phyloP scores from a whole-genome alignment of 2,888 invertebrate genomes.

The Anoplius nigerrimus region DNA sequence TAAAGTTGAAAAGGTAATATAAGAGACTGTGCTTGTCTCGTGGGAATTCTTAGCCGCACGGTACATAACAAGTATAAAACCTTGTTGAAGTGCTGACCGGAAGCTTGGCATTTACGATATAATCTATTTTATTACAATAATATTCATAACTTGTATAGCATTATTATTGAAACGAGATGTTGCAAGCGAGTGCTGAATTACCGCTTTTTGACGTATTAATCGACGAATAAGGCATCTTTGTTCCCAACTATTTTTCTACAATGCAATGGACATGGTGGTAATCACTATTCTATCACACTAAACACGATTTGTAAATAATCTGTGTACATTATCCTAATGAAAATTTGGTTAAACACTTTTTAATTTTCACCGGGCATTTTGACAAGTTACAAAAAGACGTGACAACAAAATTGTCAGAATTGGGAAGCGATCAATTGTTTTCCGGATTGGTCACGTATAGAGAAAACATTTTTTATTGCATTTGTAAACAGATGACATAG shows the following conservation, averaged over 20 bases:
- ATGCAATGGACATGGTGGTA: neutral
- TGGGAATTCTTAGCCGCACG: too few relatives aligned
- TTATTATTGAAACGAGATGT: neutral
- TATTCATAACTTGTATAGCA: neutral
- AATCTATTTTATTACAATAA: neutral
- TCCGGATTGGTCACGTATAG: too few relatives aligned
- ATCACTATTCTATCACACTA: neutral
- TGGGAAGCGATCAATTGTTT: too few relatives aligned
- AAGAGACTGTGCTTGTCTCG: too few relatives aligned
- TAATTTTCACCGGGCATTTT: too few relatives aligned
- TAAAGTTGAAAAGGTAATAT: too few relatives aligned
- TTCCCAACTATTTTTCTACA: constrained; percentile 8
- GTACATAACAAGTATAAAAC: too few relatives aligned
- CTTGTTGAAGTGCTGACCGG: too few relatives aligned
- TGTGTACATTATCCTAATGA: too few relatives aligned
- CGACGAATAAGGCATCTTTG: constrained; percentile 32
- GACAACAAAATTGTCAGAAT: constrained; percentile 8
- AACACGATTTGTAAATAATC: neutral
- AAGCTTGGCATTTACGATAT: neutral
- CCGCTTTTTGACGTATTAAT: constrained; percentile 31
- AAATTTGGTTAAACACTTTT: too few relatives aligned
- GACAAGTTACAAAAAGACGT: neutral
- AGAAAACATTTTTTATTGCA: too few relatives aligned
- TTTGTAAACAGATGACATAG: too few relatives aligned
- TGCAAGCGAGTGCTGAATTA: constrained; percentile 9